Base-by-base conservation (phyloP, 2,113 vertebrate species). In the Oncorhynchus tshawytscha region DNA sequence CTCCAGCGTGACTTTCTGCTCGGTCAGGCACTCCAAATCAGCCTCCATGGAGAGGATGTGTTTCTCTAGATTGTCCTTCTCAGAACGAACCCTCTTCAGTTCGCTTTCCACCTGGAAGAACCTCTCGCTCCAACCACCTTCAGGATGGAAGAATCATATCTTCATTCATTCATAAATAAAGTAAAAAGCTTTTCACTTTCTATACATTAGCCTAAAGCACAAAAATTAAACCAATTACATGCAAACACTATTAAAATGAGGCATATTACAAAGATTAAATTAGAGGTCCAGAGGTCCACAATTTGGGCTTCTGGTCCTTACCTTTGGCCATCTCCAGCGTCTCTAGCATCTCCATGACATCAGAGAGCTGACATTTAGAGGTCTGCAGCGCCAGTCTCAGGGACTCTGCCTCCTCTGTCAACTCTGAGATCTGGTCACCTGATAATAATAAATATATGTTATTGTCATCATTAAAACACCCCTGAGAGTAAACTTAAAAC, bases 51-150 rank as follows among this genome's bases (percentile, higher is more conserved):
- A 92, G 4, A 94, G 87, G 16, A 90, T 88, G 3, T 85, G 87
- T 39, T 87, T 91, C 79, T 95, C 93, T 18, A 83, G 74, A 79
- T 91, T 93, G 15, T 81, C 78, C 68, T 94, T 94, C 84, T 96
- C 94, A 3, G 90, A 93, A 72, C 90, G 91, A 27, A 88, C 81
- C 66, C 90, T 91, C 76, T 75, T 91, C 31, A 90, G 4, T 76
- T 95, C 90, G 0, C 91, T 94, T 89, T 95, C 93, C 80, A 86
- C 79, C 76, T 90, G 89, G 77, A 94, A 86, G 87, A 92, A 92
- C 54, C 86, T 94, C 68, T 95, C 92, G n/a, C 91, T 86, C 90
- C 90, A 93, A 18, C 82, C 88, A 29, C 81, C 91, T 92, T 11
- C 3, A 79, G 5, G 77, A 70, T 39, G 67, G 18, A 39, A 70